Percentiles rank a stretch among this genome's conserved stretches.
phyloP scores from a whole-genome alignment of 2,888 invertebrate genomes.

The Epistrophella euchroma region DNA sequence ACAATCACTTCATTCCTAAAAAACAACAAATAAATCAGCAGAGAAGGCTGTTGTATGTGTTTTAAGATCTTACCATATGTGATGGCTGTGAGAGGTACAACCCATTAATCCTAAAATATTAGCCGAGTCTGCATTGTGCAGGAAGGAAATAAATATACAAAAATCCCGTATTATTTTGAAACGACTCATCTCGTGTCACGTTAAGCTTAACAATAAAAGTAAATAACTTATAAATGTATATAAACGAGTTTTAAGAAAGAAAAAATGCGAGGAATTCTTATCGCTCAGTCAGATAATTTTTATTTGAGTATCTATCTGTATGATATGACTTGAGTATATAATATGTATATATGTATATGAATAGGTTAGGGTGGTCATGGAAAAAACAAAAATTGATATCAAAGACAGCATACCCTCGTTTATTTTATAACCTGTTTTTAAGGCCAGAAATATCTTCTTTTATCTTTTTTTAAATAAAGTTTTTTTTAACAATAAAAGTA shows the following conservation, averaged over 20 bases:
- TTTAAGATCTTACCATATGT: slow-evolving; percentile 40
- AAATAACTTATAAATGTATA: no score
- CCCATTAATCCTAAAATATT: slow-evolving; percentile 68
- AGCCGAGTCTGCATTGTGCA: slow-evolving; percentile 28
- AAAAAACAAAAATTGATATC: no score
- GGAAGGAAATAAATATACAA: slow-evolving; percentile 39
- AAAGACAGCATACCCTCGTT: no score
- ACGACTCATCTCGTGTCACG: slow-evolving; percentile 8
- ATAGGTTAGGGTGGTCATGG: no score
- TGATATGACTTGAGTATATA: no score
- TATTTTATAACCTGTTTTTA: no score
- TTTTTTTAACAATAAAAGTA: no score
- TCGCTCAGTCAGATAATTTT: background rate
- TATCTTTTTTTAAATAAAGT: no score
- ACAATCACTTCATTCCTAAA: slow-evolving; percentile 62
- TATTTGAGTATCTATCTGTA: no score
- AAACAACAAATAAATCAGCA: background rate
- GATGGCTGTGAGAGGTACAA: slow-evolving; percentile 57
- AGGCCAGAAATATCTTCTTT: no score
- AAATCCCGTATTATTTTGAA: background rate
- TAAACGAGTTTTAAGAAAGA: background rate
- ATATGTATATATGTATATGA: no score
- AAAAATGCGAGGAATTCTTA: background rate
- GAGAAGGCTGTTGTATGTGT: background rate
- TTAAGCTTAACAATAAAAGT: slow-evolving; percentile 1